Percentiles rank a stretch among this genome's conserved stretches.
These are phyloP conservation scores for Bombylius major DNA, from an alignment of 2,888 invertebrate genomes.

Conservation along the genomic window DNA sequence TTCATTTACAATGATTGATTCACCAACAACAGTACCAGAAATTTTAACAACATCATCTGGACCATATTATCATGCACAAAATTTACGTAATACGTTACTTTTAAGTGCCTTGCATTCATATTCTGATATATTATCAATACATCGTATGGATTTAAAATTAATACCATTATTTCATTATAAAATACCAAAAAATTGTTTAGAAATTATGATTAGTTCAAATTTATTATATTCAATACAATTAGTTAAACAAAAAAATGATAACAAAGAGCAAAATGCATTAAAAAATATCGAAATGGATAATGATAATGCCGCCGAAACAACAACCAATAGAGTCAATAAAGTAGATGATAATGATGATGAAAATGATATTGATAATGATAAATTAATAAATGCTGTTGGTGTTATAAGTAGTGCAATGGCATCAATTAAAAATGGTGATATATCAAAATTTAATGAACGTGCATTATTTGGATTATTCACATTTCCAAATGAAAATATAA, in stretches of 20 bases:
- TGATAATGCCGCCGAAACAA: neutral
- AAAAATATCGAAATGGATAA: neutral
- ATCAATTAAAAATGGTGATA: slow-evolving; percentile 28
- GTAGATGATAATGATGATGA: slow-evolving; percentile 21
- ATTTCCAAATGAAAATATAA: slow-evolving; percentile 33
- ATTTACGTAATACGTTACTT: slow-evolving; percentile 31
- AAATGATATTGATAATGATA: slow-evolving; percentile 8
- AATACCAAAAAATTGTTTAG: slow-evolving; percentile 47
- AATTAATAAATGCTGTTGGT: slow-evolving; percentile 30
- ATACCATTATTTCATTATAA: slow-evolving; percentile 57
- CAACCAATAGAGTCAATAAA: slow-evolving; percentile 19
- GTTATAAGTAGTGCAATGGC: slow-evolving; percentile 37
- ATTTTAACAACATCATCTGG: slow-evolving; percentile 29
- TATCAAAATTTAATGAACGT: slow-evolving; percentile 25
- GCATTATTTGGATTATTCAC: slow-evolving; percentile 30
- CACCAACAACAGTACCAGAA: slow-evolving; percentile 33
- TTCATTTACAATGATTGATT: slow-evolving; percentile 33
- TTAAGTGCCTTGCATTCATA: slow-evolving; percentile 34
- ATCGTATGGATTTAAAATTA: slow-evolving; percentile 51
- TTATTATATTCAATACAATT: slow-evolving; percentile 47
- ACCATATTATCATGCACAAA: slow-evolving; percentile 35
- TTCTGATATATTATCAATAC: slow-evolving; percentile 39
- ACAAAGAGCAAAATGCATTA: neutral
- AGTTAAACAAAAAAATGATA: slow-evolving; percentile 19
- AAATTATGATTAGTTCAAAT: slow-evolving; percentile 52